Evolutionary conservation across 2,113 vertebrate species (phyloP).

Genomic region (Datnioides undecimradiatus): DNA sequence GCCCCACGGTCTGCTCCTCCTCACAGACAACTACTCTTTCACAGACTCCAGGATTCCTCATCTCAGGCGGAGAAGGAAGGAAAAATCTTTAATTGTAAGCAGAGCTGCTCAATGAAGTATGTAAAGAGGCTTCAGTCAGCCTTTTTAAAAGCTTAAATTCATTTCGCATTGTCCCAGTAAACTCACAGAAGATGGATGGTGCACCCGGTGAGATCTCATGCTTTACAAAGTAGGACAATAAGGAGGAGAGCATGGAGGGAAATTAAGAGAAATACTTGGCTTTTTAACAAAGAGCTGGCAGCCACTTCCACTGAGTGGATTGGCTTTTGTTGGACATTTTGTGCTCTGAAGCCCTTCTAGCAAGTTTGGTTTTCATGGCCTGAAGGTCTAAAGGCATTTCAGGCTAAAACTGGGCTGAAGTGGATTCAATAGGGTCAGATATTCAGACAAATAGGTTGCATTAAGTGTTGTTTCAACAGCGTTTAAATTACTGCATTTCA

Average conservation of each 20-base stretch:
- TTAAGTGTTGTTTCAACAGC: background rate
- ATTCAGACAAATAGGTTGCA: background rate
- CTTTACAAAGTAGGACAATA: conserved; percentile 46
- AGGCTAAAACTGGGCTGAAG: background rate
- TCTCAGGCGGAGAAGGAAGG: conserved; percentile 8
- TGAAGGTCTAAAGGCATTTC: background rate
- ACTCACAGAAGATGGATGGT: conserved; percentile 63
- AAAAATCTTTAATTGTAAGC: conserved; percentile 69
- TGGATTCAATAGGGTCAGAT: too few species aligned
- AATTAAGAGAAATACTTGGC: conserved; percentile 12
- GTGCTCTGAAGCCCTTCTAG: background rate
- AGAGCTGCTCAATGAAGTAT: conserved; percentile 69
- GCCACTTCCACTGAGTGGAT: background rate
- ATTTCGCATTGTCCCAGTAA: conserved; percentile 50
- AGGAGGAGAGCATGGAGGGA: conserved; percentile 1
- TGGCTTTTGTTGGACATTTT: background rate
- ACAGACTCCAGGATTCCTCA: conserved; percentile 49
- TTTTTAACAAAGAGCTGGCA: conserved; percentile 2
- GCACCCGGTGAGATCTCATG: background rate
- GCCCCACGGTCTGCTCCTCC: conserved; percentile 17
- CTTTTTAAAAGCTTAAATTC: conserved; percentile 61
- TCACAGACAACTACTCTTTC: conserved; percentile 12
- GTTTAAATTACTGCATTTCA: too few species aligned
- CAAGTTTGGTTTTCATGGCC: background rate
- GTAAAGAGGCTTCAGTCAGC: conserved; percentile 72